Percentiles rank a stretch among this genome's conserved stretches.
Evolutionary conservation across 2,888 invertebrate genomes (phyloP).

Genomic region (Nemurella pictetii): DNA sequence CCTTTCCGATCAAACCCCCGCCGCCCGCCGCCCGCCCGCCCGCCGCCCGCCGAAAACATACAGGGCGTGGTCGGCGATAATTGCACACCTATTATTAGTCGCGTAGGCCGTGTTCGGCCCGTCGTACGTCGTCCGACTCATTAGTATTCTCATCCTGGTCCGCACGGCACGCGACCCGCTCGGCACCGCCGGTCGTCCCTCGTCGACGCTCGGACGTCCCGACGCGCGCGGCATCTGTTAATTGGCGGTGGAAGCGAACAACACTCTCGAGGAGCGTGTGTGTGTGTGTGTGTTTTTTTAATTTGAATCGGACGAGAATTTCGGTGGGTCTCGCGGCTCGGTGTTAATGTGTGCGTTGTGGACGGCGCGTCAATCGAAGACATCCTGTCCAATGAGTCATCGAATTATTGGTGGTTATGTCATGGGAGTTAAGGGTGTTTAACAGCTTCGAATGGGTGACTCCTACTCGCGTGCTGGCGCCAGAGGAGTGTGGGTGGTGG

Average conservation of each 20-base stretch:
- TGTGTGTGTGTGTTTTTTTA: not conserved
- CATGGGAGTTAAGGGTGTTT: not conserved
- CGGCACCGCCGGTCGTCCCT: not conserved
- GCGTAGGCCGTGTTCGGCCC: not conserved
- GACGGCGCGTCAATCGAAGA: not conserved
- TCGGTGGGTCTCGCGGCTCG: not conserved
- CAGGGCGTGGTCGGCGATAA: conserved; percentile 5
- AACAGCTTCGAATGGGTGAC: not conserved
- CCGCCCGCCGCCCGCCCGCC: not conserved
- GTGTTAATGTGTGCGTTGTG: not conserved
- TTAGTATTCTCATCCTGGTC: not conserved
- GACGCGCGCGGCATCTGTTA: not conserved
- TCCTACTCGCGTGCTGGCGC: not conserved
- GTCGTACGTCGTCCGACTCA: not conserved
- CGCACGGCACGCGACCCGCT: not conserved
- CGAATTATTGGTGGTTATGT: not conserved
- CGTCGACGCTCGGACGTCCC: not conserved
- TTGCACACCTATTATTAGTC: conserved; percentile 20
- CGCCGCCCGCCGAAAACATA: not conserved
- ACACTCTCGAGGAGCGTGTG: not conserved
- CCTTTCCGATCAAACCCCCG: not conserved
- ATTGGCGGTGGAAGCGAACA: not conserved
- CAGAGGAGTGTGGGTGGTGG: not conserved
- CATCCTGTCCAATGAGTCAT: not conserved
- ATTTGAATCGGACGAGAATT: not conserved